These are phyloP conservation scores for Plecotus auritus DNA, from an alignment of 2,113 vertebrate genomes.

Conservation along the genomic window DNA sequence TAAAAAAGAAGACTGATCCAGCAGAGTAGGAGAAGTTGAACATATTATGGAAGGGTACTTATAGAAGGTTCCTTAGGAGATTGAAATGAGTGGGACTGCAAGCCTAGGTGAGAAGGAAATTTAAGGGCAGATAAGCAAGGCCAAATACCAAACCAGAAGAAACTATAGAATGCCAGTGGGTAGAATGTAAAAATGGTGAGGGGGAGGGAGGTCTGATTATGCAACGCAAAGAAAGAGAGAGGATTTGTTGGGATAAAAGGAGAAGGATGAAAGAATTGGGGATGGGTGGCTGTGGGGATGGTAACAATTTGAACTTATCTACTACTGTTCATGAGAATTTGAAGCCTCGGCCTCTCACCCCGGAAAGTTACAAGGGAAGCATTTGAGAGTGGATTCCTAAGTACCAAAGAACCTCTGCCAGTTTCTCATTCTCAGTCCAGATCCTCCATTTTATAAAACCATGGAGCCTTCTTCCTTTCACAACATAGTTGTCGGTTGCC, in stretches of 20 bases:
- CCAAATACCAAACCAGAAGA: background rate
- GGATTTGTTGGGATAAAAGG: background rate
- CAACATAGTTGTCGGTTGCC: conserved; percentile 19
- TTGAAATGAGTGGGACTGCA: background rate
- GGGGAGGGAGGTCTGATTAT: background rate
- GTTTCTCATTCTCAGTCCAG: background rate
- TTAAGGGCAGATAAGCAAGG: background rate
- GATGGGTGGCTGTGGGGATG: background rate
- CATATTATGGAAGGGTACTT: background rate
- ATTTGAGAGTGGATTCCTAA: background rate
- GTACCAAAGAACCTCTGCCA: background rate
- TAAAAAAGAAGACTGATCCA: background rate
- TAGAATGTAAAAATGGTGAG: background rate
- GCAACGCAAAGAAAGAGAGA: background rate
- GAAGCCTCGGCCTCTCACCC: background rate
- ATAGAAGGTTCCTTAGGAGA: background rate
- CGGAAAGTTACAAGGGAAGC: background rate
- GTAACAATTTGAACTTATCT: background rate
- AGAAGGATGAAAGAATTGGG: background rate
- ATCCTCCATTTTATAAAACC: conserved; percentile 65
- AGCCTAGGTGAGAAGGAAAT: background rate
- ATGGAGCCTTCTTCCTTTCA: background rate
- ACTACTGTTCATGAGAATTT: background rate
- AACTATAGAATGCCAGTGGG: background rate
- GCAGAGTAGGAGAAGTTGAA: background rate